phyloP scores from a whole-genome alignment of 1,140 invertebrate genomes.

The Stenopsyche tienmushanensis region DNA sequence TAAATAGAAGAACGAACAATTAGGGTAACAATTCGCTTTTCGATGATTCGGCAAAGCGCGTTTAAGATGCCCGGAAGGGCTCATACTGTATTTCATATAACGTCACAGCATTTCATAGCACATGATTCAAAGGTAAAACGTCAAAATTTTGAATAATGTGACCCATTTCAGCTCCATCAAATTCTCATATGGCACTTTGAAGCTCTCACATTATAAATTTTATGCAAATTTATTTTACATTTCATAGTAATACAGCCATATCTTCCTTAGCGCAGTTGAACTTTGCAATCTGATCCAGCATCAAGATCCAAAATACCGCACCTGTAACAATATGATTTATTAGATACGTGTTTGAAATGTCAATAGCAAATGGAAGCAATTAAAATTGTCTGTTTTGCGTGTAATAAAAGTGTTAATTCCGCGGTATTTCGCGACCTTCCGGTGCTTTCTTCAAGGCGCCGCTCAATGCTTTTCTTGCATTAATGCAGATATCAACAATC shows the following conservation, averaged over 20 bases:
- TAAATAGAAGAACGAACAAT: background rate
- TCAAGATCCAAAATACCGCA: too few species aligned
- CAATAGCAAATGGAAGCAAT: too few species aligned
- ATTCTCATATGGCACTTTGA: background rate
- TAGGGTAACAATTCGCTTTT: conserved; percentile 21
- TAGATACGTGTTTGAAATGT: too few species aligned
- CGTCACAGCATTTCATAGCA: background rate
- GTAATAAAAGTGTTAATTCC: background rate
- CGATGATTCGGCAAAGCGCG: conserved; percentile 28
- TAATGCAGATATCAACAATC: background rate
- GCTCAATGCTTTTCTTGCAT: too few species aligned
- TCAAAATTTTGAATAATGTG: background rate
- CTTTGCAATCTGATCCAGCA: too few species aligned
- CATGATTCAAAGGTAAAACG: background rate
- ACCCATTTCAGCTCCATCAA: background rate
- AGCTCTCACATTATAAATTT: background rate
- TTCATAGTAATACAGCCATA: too few species aligned
- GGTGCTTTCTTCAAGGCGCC: too few species aligned
- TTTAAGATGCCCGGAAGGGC: conserved; percentile 39
- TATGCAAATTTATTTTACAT: background rate
- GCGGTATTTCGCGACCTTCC: too few species aligned
- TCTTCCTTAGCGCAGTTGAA: too few species aligned
- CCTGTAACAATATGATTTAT: too few species aligned
- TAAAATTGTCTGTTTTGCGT: too few species aligned
- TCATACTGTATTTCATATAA: conserved; percentile 28